Evolutionary conservation across 1,140 invertebrate genomes (phyloP).

Genomic region (Cydia pomonella): DNA sequence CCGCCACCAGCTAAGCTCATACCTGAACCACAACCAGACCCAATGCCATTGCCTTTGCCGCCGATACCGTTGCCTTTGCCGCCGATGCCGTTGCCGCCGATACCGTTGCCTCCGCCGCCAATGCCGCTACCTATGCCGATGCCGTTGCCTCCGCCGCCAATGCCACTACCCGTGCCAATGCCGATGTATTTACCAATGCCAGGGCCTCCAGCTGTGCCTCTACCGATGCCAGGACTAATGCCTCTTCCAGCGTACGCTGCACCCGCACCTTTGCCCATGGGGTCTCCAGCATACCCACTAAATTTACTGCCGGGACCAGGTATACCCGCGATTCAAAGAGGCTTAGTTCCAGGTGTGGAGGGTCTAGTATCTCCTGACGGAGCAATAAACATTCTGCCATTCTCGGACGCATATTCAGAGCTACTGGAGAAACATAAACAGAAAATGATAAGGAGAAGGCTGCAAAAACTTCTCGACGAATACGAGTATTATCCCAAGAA

Average conservation of each 20-base stretch:
- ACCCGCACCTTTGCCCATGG: neutral
- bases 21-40: constrained; percentile 35
- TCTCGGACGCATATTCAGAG: constrained; percentile 68
- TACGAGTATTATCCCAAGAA: constrained; percentile 47
- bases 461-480: constrained; percentile 49
- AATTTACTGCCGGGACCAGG: constrained; percentile 1
- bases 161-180: constrained; percentile 23
- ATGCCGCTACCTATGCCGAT: neutral
- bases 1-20: constrained; percentile 38
- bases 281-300: constrained; percentile 33
- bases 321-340: constrained; percentile 37
- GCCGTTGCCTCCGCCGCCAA: neutral
- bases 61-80: constrained; percentile 4
- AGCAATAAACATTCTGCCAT: constrained; percentile 70
- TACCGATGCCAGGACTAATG: constrained; percentile 42
- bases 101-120: constrained; percentile 36
- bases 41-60: neutral
- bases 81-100: constrained; percentile 29
- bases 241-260: neutral
- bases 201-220: neutral
- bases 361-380: constrained; percentile 61
- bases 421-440: constrained; percentile 63
- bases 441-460: constrained; percentile 56
- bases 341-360: constrained; percentile 63
- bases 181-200: constrained; percentile 19